A percentile compares a stretch with the other conserved stretches of the same genome.
Conservation (phyloP, 2,888 invertebrate genomes). For the Leptinotarsa haldemani region DNA sequence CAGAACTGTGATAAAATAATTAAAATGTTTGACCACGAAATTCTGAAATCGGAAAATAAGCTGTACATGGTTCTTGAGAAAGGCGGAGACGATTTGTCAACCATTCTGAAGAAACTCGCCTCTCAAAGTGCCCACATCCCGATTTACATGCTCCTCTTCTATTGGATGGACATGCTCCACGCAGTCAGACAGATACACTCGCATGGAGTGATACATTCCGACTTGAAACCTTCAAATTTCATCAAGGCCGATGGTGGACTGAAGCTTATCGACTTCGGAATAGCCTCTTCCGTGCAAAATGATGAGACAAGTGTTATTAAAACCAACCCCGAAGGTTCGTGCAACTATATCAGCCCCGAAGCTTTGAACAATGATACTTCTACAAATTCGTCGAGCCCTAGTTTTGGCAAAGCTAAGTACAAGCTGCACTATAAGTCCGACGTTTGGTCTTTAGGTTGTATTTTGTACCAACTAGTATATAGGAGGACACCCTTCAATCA, state of each 20-base stretch:
- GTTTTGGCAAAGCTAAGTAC: constrained; percentile 65
- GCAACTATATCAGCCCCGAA: constrained; percentile 97
- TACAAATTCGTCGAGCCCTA: constrained; percentile 55
- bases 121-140: constrained; percentile 69
- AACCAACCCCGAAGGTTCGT: constrained; percentile 86
- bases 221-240: constrained; percentile 97
- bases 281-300: constrained; percentile 86
- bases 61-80: constrained; percentile 92
- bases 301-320: constrained; percentile 92
- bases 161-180: constrained; percentile 94
- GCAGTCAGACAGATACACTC: constrained; percentile 90
- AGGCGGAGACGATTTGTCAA: constrained; percentile 89
- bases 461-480: constrained; percentile 92
- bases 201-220: constrained; percentile 91
- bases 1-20: constrained; percentile 88
- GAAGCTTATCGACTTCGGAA: constrained; percentile 98
- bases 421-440: constrained; percentile 86
- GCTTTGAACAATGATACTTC: constrained; percentile 77
- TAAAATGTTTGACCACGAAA: constrained; percentile 85
- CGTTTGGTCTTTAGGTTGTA: constrained; percentile 98
- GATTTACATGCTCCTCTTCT: constrained; percentile 83
- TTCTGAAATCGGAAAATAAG: constrained; percentile 71
- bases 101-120: constrained; percentile 73
- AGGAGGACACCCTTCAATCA: constrained; percentile 92
- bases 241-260: constrained; percentile 85